phyloP scores from a whole-genome alignment of 2,113 vertebrate species.

The Eurystomus gularis region DNA sequence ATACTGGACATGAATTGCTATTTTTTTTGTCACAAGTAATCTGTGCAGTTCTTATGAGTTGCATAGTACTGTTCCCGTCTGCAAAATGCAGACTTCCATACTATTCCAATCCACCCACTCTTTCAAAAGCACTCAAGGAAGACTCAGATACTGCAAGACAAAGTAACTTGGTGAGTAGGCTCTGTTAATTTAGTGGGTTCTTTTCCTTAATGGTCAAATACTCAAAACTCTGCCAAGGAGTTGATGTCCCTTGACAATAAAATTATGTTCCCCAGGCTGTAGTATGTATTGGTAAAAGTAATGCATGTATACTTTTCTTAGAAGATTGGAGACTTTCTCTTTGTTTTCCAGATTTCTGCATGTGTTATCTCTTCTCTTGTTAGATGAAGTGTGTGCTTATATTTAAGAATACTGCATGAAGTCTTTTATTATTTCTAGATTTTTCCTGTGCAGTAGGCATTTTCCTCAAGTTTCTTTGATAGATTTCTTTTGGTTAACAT shows the following conservation, averaged over 20 bases:
- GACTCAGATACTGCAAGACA: background rate
- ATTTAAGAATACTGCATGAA: background rate
- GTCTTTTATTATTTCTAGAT: background rate
- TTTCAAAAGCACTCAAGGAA: background rate
- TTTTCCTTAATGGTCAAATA: background rate
- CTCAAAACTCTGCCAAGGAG: background rate
- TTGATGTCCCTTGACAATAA: background rate
- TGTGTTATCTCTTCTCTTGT: background rate
- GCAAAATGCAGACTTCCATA: background rate
- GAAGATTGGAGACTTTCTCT: background rate
- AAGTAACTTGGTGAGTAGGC: background rate
- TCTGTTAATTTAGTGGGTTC: background rate
- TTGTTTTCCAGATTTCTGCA: background rate
- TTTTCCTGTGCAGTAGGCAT: background rate
- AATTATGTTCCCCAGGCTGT: background rate
- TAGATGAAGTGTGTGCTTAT: background rate
- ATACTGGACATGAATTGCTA: background rate
- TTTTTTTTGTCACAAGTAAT: background rate
- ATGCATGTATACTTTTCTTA: background rate
- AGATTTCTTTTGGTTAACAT: background rate
- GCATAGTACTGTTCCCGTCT: background rate
- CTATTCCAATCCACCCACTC: background rate
- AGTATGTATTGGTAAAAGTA: background rate
- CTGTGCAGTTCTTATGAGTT: background rate
- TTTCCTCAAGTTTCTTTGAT: background rate